These are phyloP conservation scores for Eudasyphora cyanicolor DNA, from an alignment of 2,888 invertebrate species.

Conservation along the genomic window DNA sequence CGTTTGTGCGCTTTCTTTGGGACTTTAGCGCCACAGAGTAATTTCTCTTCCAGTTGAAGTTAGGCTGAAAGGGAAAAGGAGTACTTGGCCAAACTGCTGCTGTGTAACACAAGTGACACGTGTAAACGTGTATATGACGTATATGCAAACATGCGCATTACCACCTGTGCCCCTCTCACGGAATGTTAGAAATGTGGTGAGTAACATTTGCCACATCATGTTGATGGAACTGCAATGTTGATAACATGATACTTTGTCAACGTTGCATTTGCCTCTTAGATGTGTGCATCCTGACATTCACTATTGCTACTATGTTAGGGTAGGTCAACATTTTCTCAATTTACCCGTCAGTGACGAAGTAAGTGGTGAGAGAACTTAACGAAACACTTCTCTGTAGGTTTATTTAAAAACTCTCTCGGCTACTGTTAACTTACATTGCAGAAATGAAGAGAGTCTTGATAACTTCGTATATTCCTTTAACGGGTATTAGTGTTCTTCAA, in stretches of 20 bases:
- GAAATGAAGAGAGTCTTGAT: background rate
- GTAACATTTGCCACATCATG: background rate
- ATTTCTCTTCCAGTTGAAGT: conserved; percentile 39
- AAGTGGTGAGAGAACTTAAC: conserved; percentile 33
- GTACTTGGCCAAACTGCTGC: background rate
- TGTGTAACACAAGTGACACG: conserved; percentile 29
- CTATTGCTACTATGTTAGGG: conserved; percentile 21
- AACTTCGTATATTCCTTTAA: too few relatives aligned
- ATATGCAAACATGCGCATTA: background rate
- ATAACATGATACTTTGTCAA: conserved; percentile 14
- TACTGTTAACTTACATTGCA: background rate
- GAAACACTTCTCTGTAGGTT: background rate
- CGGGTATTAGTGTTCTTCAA: too few relatives aligned
- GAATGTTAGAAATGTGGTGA: background rate
- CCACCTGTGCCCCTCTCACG: background rate
- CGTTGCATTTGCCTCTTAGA: too few relatives aligned
- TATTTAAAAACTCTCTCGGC: background rate
- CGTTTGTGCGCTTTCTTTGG: conserved; percentile 31
- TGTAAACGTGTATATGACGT: conserved; percentile 9
- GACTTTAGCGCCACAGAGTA: conserved; percentile 50
- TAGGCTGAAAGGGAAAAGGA: background rate
- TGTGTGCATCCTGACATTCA: background rate
- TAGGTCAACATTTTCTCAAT: conserved; percentile 37
- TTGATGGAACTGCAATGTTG: background rate
- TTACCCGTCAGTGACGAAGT: background rate